Conservation (phyloP, 2,888 invertebrate species). For the Dryocosmus kuriphilus region DNA sequence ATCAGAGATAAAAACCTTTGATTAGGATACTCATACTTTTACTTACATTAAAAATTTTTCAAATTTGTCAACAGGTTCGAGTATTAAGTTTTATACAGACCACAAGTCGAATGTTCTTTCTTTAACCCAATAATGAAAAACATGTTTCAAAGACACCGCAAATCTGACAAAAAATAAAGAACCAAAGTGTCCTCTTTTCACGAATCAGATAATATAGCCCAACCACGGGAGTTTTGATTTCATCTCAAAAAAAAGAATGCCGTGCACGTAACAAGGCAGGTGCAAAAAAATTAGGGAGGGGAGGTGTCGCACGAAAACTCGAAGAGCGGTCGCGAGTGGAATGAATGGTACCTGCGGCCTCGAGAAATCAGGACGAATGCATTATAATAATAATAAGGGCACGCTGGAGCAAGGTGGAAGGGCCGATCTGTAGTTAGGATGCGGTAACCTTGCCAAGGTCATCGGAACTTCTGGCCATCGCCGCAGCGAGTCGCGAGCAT, state of each 20-base stretch:
- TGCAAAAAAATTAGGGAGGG: conserved; percentile 29
- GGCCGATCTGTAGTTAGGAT: conserved; percentile 67
- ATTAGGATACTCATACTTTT: too few relatives aligned
- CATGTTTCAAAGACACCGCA: conserved; percentile 36
- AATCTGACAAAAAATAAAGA: conserved; percentile 23
- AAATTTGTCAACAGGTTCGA: neutral
- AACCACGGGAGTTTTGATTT: conserved; percentile 31
- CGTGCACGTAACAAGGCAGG: conserved; percentile 16
- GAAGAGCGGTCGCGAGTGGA: conserved; percentile 61
- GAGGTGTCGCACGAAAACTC: conserved; percentile 38
- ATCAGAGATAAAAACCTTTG: too few relatives aligned
- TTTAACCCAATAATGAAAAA: conserved; percentile 18
- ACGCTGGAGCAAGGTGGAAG: conserved; percentile 54
- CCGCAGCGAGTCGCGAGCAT: conserved; percentile 70
- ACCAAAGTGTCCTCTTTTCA: conserved; percentile 29
- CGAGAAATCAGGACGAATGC: conserved; percentile 66
- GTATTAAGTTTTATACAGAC: neutral
- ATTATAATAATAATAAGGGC: conserved; percentile 60
- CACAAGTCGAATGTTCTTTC: conserved; percentile 3
- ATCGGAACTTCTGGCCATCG: conserved; percentile 71
- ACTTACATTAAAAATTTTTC: neutral
- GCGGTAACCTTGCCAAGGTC: conserved; percentile 76
- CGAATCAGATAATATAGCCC: conserved; percentile 19
- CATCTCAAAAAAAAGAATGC: conserved; percentile 17
- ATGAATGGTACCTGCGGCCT: conserved; percentile 67